Evolutionary conservation across 2,888 invertebrate species (phyloP), one percentile per base, ranked within the genome.

Genomic region (Lutraria lutraria): DNA sequence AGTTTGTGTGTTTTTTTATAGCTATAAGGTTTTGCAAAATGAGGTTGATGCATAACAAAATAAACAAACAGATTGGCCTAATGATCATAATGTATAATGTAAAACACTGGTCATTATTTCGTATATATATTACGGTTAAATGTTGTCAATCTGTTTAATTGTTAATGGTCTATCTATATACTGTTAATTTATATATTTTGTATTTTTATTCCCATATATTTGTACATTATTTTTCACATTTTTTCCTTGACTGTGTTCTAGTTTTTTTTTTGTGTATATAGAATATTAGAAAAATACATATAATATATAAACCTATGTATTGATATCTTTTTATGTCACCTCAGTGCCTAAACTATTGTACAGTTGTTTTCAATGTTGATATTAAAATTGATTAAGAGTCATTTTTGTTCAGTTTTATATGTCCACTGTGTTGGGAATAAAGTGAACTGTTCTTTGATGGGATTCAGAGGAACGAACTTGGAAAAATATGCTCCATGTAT

Each of bases 291-390:
- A 43, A 43, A 43, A 43, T 43, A 43, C n/a, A 12, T 25, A 68
- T 21, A 68, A n/a, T n/a, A 68, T 25, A n/a, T 25, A 25, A 12
- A 68, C 12, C 8, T 68, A 68, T 68, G 12, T 21, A 60, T 8
- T 68, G 21, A 68, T 68, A 25, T 68, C 12, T 68, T n/a, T n/a
- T 68, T 25, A 68, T 25, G 63, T 68, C 63, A 68, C 25, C 63
- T 25, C 25, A 68, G 63, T 68, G 63, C 63, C 63, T 68, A 25
- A n/a, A 68, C 25, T 68, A 25, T 25, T 68, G 63, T 68, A 68
- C 63, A 68, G 63, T 25, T 25, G 25, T 68, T 68, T 63, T 68
- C n/a, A 68, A 68, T 68, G 63, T 68, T 68, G 63, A 68, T 68
- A 68, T 25, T 68, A 68, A 68, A 68, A 68, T 13, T 25, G 25